Evolutionary conservation across 2,888 invertebrate species (phyloP), one percentile per base, ranked within the genome.

Genomic region (Aelia acuminata): DNA sequence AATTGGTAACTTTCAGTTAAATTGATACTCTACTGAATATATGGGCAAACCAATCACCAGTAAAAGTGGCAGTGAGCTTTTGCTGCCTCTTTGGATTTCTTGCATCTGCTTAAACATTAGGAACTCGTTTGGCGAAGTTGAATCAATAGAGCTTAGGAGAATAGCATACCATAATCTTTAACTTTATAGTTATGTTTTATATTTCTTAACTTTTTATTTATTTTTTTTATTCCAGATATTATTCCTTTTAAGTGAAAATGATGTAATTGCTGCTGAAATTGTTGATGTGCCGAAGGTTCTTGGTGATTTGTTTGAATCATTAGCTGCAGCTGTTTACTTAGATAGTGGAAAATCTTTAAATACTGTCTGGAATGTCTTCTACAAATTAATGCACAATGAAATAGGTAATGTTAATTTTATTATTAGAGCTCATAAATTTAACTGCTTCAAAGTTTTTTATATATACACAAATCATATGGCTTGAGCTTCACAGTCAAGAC

Each of bases 261-360:
- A 95, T 85, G 94, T 94, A 87, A 93, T 93, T 26, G 92, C 95
- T 75, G 94, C 96, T 0, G 96, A 96, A 91, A 96, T 96, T 90
- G 94, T 98, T 4, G 98, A 98, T 92, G 98, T 98, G 1, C 98
- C 98, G 0, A 96, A 97, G 93, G 95, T 96, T 0, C 94, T 99
- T 49, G 98, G 99, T 20, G 99, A 99, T 92, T 93, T 99, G 63
- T 97, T 98, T 92, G 99, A 99, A 92, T 96, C 99, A 0, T 91
- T 98, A 0, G 95, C 96, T 39, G 99, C 98, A 0, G 99, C 98
- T 0, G 95, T 98, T n/a, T 98, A 94, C 92, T 92, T 99, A 84
- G 99, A 99, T 92, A 94, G 95, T 91, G 95, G 95, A 47, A 96
- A 96, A 91, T 93, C 95, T 91, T 92, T 98, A n/a, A 91, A 93